phyloP scores from a whole-genome alignment of 2,888 invertebrate species.

The Orthosia incerta region DNA sequence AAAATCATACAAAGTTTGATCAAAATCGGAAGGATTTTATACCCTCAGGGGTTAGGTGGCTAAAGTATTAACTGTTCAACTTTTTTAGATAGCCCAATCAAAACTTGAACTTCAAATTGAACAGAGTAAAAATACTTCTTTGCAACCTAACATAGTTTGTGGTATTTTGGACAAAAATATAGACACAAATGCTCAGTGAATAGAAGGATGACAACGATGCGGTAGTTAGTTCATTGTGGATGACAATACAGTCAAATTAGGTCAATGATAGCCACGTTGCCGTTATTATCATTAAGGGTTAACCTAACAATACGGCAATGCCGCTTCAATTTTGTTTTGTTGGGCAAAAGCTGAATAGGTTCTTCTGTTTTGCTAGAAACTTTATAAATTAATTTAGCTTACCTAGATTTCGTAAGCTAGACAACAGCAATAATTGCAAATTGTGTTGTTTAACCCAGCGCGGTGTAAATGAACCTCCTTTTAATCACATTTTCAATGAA shows the following conservation, averaged over 20 bases:
- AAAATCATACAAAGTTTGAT: too few relatives aligned
- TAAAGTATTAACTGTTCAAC: too few relatives aligned
- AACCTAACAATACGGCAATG: slow-evolving; percentile 21
- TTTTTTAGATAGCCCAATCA: too few relatives aligned
- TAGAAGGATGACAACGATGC: background rate
- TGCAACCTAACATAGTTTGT: too few relatives aligned
- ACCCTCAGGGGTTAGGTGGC: too few relatives aligned
- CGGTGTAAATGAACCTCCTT: too few relatives aligned
- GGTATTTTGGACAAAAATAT: too few relatives aligned
- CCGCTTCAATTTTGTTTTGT: slow-evolving; percentile 19
- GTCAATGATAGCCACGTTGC: slow-evolving; percentile 30
- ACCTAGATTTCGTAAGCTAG: background rate
- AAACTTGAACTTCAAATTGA: too few relatives aligned
- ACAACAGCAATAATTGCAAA: background rate
- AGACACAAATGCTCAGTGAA: background rate
- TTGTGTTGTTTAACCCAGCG: background rate
- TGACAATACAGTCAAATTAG: slow-evolving; percentile 13
- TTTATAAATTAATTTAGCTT: slow-evolving; percentile 8
- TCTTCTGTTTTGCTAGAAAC: slow-evolving; percentile 17
- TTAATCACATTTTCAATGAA: too few relatives aligned
- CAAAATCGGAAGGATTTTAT: too few relatives aligned
- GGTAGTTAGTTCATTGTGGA: slow-evolving; percentile 1
- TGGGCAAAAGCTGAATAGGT: slow-evolving; percentile 11
- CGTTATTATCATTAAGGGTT: slow-evolving; percentile 20
- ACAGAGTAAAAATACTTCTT: too few relatives aligned